Conservation (phyloP, 2,797 vertebrate species). For the Spinus olivaceus region DNA sequence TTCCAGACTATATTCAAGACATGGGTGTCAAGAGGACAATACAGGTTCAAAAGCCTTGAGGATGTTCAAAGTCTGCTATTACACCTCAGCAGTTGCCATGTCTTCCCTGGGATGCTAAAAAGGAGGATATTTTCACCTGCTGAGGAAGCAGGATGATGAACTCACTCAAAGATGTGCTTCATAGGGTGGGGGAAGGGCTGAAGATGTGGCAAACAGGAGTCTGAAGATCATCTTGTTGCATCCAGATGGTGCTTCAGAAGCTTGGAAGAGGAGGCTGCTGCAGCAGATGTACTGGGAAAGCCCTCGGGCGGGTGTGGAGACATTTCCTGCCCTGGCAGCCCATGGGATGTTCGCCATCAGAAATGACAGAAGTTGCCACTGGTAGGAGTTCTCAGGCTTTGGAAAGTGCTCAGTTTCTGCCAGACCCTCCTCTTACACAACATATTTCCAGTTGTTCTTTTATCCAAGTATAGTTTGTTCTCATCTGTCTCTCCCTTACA, state of each 20-base stretch:
- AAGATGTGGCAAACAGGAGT: background rate
- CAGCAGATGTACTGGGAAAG: background rate
- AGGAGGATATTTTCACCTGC: background rate
- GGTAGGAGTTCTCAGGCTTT: background rate
- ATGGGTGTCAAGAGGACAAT: constrained; percentile 21
- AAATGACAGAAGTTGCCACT: background rate
- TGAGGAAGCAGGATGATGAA: background rate
- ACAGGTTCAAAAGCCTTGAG: constrained; percentile 38
- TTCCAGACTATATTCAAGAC: constrained; percentile 30
- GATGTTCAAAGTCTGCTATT: constrained; percentile 43
- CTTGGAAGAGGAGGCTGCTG: background rate
- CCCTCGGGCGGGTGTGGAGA: background rate
- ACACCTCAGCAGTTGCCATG: background rate
- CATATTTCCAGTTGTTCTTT: background rate
- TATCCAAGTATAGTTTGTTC: background rate
- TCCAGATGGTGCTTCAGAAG: background rate
- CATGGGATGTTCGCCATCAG: background rate
- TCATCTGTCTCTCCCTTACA: background rate
- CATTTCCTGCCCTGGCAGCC: background rate
- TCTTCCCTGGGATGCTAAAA: background rate
- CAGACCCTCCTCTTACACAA: background rate
- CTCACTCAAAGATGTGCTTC: background rate
- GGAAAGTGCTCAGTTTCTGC: background rate
- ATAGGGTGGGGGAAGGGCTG: background rate
- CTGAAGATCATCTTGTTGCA: background rate